phyloP scores from a whole-genome alignment of 30 jellyfish, hydroid and myxozoan genomes.

The Euphysa ruthae region DNA sequence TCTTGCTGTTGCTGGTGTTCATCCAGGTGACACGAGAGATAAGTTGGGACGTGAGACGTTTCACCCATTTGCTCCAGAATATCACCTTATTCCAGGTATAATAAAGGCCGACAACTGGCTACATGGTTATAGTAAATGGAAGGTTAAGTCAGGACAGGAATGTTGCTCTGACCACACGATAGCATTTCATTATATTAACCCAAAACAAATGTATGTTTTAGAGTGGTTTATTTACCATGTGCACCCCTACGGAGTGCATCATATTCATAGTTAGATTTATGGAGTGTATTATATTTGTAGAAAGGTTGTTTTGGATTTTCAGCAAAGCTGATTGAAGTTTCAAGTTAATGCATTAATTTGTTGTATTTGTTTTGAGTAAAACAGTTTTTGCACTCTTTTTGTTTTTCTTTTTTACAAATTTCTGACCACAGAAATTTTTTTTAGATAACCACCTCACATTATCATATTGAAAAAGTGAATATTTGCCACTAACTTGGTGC shows the following conservation, averaged over 20 bases:
- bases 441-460: no score
- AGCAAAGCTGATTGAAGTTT: no score
- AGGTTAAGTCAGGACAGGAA: conserved; percentile 65
- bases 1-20: conserved; percentile 41
- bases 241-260: conserved; percentile 62
- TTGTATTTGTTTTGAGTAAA: no score
- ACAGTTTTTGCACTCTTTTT: no score
- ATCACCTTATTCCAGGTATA: conserved; percentile 63
- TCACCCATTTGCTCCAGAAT: conserved; percentile 80
- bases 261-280: conserved; percentile 14
- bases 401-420: no score
- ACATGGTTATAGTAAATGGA: conserved; percentile 59
- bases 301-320: no score
- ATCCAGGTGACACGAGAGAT: conserved; percentile 90
- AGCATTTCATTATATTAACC: conserved; percentile 72
- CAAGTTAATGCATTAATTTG: no score
- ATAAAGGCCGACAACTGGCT: conserved; percentile 72
- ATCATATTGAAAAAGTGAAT: no score
- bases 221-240: conserved; percentile 65
- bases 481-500: no score
- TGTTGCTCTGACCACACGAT: conserved; percentile 90
- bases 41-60: conserved; percentile 60
- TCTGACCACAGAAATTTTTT: no score
- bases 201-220: conserved; percentile 63
- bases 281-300: no score